Evolutionary conservation across 1,140 invertebrate genomes (phyloP), one percentile per base, ranked within the genome.

Genomic region (Macrosteles quadrilineatus): DNA sequence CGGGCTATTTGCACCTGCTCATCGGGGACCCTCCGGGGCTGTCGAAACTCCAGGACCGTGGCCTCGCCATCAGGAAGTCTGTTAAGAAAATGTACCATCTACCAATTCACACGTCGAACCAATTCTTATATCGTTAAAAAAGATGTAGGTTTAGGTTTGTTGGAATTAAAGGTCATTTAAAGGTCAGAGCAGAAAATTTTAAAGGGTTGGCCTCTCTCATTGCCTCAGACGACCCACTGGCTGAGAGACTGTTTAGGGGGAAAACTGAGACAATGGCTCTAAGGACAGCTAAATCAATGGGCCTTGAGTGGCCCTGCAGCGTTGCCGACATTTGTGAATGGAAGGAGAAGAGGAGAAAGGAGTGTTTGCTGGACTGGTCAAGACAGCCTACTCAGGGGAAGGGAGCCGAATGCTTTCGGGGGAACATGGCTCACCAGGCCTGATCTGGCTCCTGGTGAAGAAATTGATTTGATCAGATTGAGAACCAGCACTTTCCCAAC

Each of bases 371-470:
- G 1, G n/a, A 19, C 9, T 67, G 65, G 65, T 19, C n/a, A 14
- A 19, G 1, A 1, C 65, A 45, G 65, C 12, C 32, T 2, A 4
- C 40, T 1, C 65, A 67, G 65, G 65, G 65, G 19, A 40, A 25
- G 17, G 65, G 65, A 19, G 25, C 45, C 1, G n/a, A 29, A 4
- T n/a, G 2, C 6, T 67, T 67, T 23, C 19, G 25, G 36, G 65
- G 21, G 1, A 67, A 67, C n/a, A 1, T 67, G 65, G 65, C 32
- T 67, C 2, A 67, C 3, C 9, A 17, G 27, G 4, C n/a, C 4
- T 1, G 11, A 14, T 1, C 23, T 67, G 25, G 43, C 45, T 27
- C 65, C 65, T 6, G 65, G 65, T 12, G 65, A 67, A 67, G 43
- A 47, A 19, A 67, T 67, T 1, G 65, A 67, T n/a, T 25, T 43